Evolutionary conservation across 2,797 vertebrate genomes (phyloP).

Genomic region (Mallotus villosus): DNA sequence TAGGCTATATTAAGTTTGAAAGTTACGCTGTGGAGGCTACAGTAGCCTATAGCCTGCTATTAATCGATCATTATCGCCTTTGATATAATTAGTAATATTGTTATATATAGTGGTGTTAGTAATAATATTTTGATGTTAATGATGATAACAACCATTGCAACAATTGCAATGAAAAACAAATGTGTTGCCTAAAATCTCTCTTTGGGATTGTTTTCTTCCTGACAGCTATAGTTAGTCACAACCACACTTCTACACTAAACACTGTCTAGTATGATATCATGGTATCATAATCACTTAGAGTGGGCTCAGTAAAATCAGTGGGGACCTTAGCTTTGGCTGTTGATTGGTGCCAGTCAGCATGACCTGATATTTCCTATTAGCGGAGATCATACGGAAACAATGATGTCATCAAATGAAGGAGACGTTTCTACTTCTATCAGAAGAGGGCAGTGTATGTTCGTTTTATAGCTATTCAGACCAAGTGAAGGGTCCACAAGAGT

Average conservation of each 20-base stretch:
- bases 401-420: slow-evolving; percentile 61
- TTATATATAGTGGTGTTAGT: neutral
- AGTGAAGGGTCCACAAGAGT: neutral
- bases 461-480: slow-evolving; percentile 20
- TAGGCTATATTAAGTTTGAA: neutral
- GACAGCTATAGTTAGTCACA: neutral
- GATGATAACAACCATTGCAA: too few species aligned
- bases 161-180: too few species aligned
- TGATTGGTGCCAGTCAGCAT: slow-evolving; percentile 65
- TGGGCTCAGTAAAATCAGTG: slow-evolving; percentile 48
- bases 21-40: neutral
- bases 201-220: neutral
- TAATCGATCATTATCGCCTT: neutral
- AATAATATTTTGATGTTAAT: too few species aligned
- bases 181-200: neutral
- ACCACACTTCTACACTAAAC: neutral
- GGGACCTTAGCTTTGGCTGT: slow-evolving; percentile 34
- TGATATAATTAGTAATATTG: neutral
- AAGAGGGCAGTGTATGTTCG: slow-evolving; percentile 55
- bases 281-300: slow-evolving; percentile 30
- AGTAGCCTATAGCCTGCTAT: neutral
- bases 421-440: slow-evolving; percentile 30
- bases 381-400: slow-evolving; percentile 58
- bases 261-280: neutral
- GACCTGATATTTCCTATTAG: slow-evolving; percentile 65